A percentile compares a stretch with the other conserved stretches of the same genome.
Conservation (phyloP, 2,797 vertebrate species). For the Sebastes aleutianus region DNA sequence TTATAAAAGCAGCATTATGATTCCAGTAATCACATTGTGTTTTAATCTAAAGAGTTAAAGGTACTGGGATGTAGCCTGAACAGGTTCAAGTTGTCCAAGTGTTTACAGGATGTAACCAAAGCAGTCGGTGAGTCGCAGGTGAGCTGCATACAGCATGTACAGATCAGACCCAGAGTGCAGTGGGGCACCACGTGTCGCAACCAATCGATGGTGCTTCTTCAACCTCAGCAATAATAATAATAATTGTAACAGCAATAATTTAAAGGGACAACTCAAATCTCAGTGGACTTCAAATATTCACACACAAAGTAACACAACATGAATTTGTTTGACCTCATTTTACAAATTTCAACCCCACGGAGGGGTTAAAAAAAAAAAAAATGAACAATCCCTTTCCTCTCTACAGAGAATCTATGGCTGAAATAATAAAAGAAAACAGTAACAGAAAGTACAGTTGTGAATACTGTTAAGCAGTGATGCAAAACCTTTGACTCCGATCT, state of each 20-base stretch:
- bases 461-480: background rate
- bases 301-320: slow-evolving; percentile 47
- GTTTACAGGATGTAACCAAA: background rate
- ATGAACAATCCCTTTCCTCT: slow-evolving; percentile 51
- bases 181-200: slow-evolving; percentile 1
- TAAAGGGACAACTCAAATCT: slow-evolving; percentile 39
- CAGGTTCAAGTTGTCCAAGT: background rate
- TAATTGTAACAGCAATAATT: slow-evolving; percentile 35
- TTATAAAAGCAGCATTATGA: slow-evolving; percentile 11
- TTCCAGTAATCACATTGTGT: background rate
- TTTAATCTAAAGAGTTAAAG: background rate
- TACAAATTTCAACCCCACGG: slow-evolving; percentile 12
- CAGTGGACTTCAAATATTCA: slow-evolving; percentile 29
- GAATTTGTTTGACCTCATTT: slow-evolving; percentile 28
- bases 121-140: background rate
- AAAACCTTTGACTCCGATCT: slow-evolving; percentile 1
- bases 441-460: slow-evolving; percentile 22
- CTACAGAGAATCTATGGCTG: slow-evolving; percentile 42
- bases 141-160: slow-evolving; percentile 34
- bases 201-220: slow-evolving; percentile 13
- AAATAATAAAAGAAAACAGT: slow-evolving; percentile 9
- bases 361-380: background rate
- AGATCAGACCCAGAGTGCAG: slow-evolving; percentile 25
- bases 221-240: slow-evolving; percentile 1
- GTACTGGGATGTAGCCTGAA: background rate